Percentiles rank a stretch among this genome's conserved stretches.
Conservation (phyloP, 2,888 invertebrate species). For the Cephonodes hylas region DNA sequence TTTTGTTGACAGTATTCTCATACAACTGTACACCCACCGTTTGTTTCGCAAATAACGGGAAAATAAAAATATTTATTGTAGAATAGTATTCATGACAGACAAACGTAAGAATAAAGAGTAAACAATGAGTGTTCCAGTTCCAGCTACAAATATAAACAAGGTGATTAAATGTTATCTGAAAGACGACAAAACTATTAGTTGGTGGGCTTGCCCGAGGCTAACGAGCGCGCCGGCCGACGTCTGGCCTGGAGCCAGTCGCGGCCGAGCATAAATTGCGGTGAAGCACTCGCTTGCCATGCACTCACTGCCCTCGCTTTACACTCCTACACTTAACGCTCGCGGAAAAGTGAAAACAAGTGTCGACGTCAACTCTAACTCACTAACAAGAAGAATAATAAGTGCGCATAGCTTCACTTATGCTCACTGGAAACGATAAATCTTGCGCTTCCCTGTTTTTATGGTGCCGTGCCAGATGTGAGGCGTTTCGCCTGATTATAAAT, state of each 20-base stretch:
- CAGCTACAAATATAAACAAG: constrained; percentile 56
- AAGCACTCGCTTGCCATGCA: constrained; percentile 28
- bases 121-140: constrained; percentile 38
- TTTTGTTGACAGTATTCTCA: no score
- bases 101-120: not conserved
- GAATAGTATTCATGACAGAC: not conserved
- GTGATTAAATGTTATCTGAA: constrained; percentile 56
- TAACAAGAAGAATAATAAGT: constrained; percentile 3
- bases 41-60: not conserved
- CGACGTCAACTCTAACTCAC: constrained; percentile 14
- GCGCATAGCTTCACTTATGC: not conserved
- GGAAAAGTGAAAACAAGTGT: constrained; percentile 54
- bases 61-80: not conserved
- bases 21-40: not conserved
- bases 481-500: not conserved
- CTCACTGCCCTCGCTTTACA: constrained; percentile 23
- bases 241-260: constrained; percentile 58
- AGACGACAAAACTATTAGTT: constrained; percentile 70
- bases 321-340: constrained; percentile 25
- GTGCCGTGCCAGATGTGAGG: not conserved
- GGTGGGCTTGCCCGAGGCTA: constrained; percentile 49
- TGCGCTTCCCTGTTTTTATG: not conserved
- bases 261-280: constrained; percentile 60
- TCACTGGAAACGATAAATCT: not conserved
- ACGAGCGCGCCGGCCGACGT: constrained; percentile 55